Conservation (phyloP, 2,113 vertebrate genomes). For the Polyodon spathula region DNA sequence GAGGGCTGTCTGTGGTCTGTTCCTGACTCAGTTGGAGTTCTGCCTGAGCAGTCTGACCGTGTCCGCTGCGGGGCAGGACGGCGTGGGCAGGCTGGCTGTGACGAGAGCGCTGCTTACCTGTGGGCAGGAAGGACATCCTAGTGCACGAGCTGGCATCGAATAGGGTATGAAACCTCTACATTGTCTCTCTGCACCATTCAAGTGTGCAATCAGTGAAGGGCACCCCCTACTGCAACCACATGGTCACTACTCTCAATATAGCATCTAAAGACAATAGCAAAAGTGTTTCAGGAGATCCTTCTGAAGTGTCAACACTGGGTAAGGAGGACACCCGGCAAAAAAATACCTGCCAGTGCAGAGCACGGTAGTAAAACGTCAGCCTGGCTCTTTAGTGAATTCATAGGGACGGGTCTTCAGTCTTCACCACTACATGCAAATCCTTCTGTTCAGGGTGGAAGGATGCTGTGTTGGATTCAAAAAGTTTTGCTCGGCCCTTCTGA, state of each 20-base stretch:
- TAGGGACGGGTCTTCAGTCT: no score
- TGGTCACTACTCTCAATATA: conserved; percentile 31
- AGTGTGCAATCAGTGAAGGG: no score
- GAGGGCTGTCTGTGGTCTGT: neutral
- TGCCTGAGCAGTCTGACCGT: conserved; percentile 54
- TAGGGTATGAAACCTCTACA: conserved; percentile 36
- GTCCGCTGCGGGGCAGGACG: conserved; percentile 20
- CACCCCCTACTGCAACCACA: fast-evolving
- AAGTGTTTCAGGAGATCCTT: conserved; percentile 70
- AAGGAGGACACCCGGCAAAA: conserved; percentile 32
- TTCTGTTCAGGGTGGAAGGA: conserved; percentile 67
- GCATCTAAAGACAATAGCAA: conserved; percentile 47
- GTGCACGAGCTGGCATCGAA: conserved; percentile 19
- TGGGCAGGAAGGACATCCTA: conserved; percentile 58
- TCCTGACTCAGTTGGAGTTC: conserved; percentile 46
- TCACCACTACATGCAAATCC: no score
- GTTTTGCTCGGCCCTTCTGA: conserved; percentile 59
- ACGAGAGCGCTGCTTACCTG: conserved; percentile 66
- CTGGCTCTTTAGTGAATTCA: no score
- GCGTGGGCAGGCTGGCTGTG: conserved; percentile 55
- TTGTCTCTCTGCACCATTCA: no score
- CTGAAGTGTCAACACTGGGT: conserved; percentile 84
- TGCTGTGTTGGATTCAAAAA: conserved; percentile 67
- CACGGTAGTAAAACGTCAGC: no score
- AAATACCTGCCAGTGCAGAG: no score